phyloP scores from a whole-genome alignment of 2,888 invertebrate genomes.

The Mimas tiliae region DNA sequence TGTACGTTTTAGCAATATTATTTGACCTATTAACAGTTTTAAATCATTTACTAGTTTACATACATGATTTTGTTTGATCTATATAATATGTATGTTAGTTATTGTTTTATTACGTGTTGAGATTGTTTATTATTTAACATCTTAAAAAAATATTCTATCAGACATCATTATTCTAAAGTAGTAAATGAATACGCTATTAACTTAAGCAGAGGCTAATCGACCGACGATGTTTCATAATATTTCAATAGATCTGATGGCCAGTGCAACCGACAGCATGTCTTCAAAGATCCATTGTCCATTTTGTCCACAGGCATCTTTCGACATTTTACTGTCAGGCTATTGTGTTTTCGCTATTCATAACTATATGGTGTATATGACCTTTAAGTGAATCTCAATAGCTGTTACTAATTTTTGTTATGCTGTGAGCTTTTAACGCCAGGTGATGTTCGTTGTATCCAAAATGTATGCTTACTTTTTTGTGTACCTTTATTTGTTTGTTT shows the following conservation, averaged over 20 bases:
- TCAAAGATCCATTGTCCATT: slow-evolving; percentile 29
- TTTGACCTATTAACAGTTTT: slow-evolving; percentile 27
- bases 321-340: slow-evolving; percentile 16
- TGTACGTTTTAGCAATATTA: slow-evolving; percentile 33
- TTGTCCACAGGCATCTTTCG: slow-evolving; percentile 33
- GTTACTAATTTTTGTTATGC: not conserved
- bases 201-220: slow-evolving; percentile 27
- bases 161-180: not conserved
- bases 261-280: slow-evolving; percentile 38
- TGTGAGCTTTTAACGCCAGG: not conserved
- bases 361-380: slow-evolving; percentile 8
- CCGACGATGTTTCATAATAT: slow-evolving; percentile 37
- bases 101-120: not conserved
- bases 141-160: not conserved
- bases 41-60: slow-evolving; percentile 9
- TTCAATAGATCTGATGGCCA: slow-evolving; percentile 34
- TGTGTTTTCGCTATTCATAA: slow-evolving; percentile 16
- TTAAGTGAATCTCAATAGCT: slow-evolving; percentile 11
- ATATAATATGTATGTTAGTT: not conserved
- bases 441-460: not conserved
- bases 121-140: not conserved
- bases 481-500: not conserved
- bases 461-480: not conserved
- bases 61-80: not conserved
- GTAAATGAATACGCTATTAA: not conserved